A percentile compares a stretch with the other conserved stretches of the same genome.
These are phyloP conservation scores for Beris morrisii DNA, from an alignment of 2,888 invertebrate genomes.

Conservation along the genomic window DNA sequence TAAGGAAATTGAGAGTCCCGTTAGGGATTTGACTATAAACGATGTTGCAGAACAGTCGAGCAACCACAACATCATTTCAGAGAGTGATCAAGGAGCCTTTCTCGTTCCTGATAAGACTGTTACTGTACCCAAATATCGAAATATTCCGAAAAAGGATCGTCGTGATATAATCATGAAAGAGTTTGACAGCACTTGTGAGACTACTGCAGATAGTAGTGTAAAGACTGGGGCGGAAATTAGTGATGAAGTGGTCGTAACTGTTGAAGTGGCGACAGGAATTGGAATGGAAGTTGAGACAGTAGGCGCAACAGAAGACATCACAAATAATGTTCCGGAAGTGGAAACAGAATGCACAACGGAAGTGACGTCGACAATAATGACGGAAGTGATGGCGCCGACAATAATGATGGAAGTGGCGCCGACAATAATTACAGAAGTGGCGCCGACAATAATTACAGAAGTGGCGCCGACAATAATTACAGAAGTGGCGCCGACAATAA, in stretches of 20 bases:
- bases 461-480: no score
- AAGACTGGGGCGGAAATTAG: not conserved
- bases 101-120: not conserved
- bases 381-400: not conserved
- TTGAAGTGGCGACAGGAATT: not conserved
- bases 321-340: not conserved
- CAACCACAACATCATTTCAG: not conserved
- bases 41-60: not conserved
- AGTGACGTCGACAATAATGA: not conserved
- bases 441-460: no score
- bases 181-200: constrained; percentile 41
- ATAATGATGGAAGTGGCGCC: not conserved
- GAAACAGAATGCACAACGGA: not conserved
- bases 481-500: no score
- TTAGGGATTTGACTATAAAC: no score
- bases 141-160: constrained; percentile 56
- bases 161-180: constrained; percentile 49
- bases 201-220: not conserved
- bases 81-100: not conserved
- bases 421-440: no score
- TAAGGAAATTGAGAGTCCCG: no score
- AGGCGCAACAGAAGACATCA: not conserved
- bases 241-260: not conserved
- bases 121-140: constrained; percentile 46
- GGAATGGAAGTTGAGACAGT: not conserved